Evolutionary conservation across 2,797 vertebrate genomes (phyloP), one percentile per base, ranked within the genome.

Genomic region (Paramormyrops hopkinsi): DNA sequence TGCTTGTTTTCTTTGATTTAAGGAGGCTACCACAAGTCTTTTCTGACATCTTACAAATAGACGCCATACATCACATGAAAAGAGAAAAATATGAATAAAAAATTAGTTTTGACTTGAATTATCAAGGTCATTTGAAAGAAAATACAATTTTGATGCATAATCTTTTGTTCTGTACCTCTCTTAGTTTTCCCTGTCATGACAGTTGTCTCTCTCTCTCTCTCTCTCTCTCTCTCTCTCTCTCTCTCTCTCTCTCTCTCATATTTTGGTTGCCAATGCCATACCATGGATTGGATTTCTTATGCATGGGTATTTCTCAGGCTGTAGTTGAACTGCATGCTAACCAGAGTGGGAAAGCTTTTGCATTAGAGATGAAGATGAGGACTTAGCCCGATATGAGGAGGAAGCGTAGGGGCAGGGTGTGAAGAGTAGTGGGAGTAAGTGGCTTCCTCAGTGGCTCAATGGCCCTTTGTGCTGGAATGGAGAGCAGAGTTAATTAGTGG

Each of bases 401-500:
- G 88, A 88, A 89, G 53, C 90, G 89, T 91, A 90, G 79, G 86
- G 86, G 3, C 37, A 46, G 54, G 41, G 76, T 51, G 9, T 44
- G 4, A 79, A 53, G 51, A 88, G 7, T 22, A 46, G 6, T n/a
- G 59, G 59, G 59, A 19, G 89, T 22, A 48, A 51, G 92, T 93
- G 91, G 90, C 92, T 92, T 92, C 89, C 82, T 91, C 92, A 91
- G 91, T 91, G 90, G 90, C 92, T 97, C 94, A 95, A 94, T 92
- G 93, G 93, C 88, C 93, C 94, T 96, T 96, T 96, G 94, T 94
- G 91, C 92, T 89, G 89, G 94, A 94, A 94, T 92, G 69, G 91
- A 93, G 93, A 96, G 93, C 93, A 94, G 94, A 96, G 94, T 96
- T 96, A 96, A 97, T 97, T 96, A 96, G 96, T 95, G 92, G 91